Conservation (phyloP, 2,888 invertebrate genomes). For the Temnothorax unifasciatus region DNA sequence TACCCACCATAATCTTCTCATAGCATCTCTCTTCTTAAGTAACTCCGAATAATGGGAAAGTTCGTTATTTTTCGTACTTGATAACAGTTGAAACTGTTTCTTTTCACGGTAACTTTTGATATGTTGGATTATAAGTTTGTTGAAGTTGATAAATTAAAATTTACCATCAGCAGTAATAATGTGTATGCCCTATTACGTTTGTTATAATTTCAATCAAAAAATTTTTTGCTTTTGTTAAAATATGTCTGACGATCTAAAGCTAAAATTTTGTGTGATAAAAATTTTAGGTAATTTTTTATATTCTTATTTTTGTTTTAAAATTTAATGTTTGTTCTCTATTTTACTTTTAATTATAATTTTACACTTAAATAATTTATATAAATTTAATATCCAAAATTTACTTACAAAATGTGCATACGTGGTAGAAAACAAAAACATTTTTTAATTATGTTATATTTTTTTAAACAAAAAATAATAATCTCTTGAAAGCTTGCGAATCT, state of each 20-base stretch:
- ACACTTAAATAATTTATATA: background rate
- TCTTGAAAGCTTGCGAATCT: background rate
- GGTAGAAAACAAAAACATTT: background rate
- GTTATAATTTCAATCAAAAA: background rate
- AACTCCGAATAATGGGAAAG: slow-evolving; percentile 39
- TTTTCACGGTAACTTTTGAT: slow-evolving; percentile 20
- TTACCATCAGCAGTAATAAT: background rate
- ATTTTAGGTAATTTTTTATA: background rate
- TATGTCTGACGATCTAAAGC: background rate
- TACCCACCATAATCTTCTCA: background rate
- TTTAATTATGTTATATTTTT: background rate
- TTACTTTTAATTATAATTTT: background rate
- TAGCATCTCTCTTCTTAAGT: slow-evolving; percentile 18
- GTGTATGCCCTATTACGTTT: background rate
- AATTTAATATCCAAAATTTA: background rate
- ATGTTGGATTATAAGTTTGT: slow-evolving; percentile 21
- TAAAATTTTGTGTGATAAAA: background rate
- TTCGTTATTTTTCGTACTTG: slow-evolving; percentile 44
- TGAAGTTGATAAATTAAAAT: slow-evolving; percentile 40
- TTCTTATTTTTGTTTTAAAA: background rate
- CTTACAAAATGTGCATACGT: background rate
- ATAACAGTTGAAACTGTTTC: slow-evolving; percentile 35
- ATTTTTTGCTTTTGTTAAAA: background rate
- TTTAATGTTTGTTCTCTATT: background rate
- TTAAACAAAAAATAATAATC: background rate